Percentiles rank a stretch among this genome's conserved stretches.
These are phyloP conservation scores for Meteorus cinctellus DNA, from an alignment of 2,888 invertebrate genomes.

Conservation along the genomic window DNA sequence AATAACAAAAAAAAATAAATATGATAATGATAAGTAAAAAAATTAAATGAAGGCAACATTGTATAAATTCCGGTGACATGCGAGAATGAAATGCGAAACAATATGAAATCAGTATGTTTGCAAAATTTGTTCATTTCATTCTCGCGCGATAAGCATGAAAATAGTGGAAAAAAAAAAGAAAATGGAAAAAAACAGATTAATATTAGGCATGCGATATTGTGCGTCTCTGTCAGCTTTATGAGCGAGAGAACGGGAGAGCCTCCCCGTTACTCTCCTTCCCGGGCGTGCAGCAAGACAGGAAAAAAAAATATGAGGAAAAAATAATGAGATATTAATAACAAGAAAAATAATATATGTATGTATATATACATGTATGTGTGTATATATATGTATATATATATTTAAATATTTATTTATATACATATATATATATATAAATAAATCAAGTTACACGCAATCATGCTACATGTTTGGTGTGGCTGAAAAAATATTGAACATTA, in stretches of 20 bases:
- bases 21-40: slow-evolving; percentile 8
- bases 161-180: neutral
- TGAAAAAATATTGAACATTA: slow-evolving; percentile 41
- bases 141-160: neutral
- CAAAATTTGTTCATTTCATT: slow-evolving; percentile 20
- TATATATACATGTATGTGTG: slow-evolving; percentile 56
- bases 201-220: slow-evolving; percentile 13
- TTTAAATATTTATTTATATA: slow-evolving; percentile 59
- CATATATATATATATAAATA: slow-evolving; percentile 50
- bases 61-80: slow-evolving; percentile 40
- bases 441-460: slow-evolving; percentile 30
- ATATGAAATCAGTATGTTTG: slow-evolving; percentile 1
- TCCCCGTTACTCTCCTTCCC: slow-evolving; percentile 56
- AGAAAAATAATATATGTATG: slow-evolving; percentile 54
- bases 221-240: slow-evolving; percentile 16
- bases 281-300: slow-evolving; percentile 56
- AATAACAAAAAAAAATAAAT: slow-evolving; percentile 8
- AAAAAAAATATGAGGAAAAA: slow-evolving; percentile 12
- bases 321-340: slow-evolving; percentile 10
- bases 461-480: slow-evolving; percentile 13
- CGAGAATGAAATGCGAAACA: slow-evolving; percentile 25
- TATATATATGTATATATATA: slow-evolving; percentile 55
- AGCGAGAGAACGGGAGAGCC: slow-evolving; percentile 54
- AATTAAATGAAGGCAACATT: neutral
- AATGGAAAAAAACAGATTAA: slow-evolving; percentile 1